These are phyloP conservation scores for Brenthis hecate DNA, from an alignment of 2,888 invertebrate genomes.

Conservation along the genomic window DNA sequence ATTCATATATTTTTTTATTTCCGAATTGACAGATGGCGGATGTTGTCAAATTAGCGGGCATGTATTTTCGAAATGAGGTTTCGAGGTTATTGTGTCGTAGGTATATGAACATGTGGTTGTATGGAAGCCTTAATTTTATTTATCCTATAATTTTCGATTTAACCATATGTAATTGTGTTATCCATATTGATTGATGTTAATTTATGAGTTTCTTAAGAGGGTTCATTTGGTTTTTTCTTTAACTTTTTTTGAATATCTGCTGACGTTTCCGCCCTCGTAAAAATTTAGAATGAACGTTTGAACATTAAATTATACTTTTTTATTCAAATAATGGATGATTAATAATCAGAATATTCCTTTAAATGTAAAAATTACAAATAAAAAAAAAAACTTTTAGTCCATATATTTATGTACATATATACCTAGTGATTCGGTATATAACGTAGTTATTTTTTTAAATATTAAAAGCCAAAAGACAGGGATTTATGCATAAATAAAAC, in stretches of 20 bases:
- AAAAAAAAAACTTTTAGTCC: too few species aligned
- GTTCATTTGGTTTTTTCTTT: too few species aligned
- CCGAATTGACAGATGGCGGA: constrained; percentile 58
- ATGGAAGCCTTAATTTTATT: constrained; percentile 10
- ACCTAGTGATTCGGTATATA: too few species aligned
- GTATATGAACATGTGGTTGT: constrained; percentile 12
- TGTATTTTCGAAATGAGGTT: constrained; percentile 42
- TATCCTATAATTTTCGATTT: constrained; percentile 2
- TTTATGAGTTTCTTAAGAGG: not conserved
- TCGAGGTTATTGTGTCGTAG: constrained; percentile 39
- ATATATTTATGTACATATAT: too few species aligned
- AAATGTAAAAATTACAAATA: too few species aligned
- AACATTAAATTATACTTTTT: too few species aligned
- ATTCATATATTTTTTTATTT: constrained; percentile 33
- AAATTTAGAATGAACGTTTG: too few species aligned
- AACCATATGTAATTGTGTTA: not conserved
- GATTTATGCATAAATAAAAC: constrained; percentile 63
- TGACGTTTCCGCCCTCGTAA: too few species aligned
- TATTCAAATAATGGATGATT: too few species aligned
- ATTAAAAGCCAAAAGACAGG: not conserved
- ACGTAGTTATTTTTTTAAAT: not conserved
- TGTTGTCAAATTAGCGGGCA: constrained; percentile 53
- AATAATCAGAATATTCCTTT: too few species aligned
- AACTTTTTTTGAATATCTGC: too few species aligned
- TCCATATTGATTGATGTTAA: constrained; percentile 5